phyloP scores from a whole-genome alignment of 2,888 invertebrate species.

The Linyphia triangularis region DNA sequence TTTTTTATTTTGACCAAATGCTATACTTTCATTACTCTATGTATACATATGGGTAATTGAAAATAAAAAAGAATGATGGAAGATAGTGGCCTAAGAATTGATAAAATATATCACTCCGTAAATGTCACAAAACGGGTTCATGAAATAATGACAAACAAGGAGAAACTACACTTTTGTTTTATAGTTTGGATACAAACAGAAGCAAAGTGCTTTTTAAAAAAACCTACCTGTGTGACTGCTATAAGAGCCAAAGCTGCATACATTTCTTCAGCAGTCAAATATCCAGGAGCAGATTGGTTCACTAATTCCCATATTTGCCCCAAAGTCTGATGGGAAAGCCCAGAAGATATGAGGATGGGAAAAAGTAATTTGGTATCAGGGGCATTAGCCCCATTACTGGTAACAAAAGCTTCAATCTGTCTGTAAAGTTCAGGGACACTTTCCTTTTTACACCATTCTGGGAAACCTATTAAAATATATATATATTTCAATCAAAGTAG shows the following conservation, averaged over 20 bases:
- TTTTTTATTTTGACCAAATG: too few species aligned
- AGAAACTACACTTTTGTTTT: neutral
- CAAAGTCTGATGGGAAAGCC: slow-evolving; percentile 80
- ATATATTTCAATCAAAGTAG: neutral
- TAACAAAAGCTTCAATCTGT: slow-evolving; percentile 51
- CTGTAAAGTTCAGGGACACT: slow-evolving; percentile 59
- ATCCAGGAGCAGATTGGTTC: slow-evolving; percentile 81
- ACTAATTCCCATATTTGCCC: slow-evolving; percentile 81
- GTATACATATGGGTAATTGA: too few species aligned
- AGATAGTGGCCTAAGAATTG: too few species aligned
- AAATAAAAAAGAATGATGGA: too few species aligned
- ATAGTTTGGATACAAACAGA: neutral
- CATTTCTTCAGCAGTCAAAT: slow-evolving; percentile 80
- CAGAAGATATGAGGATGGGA: slow-evolving; percentile 81
- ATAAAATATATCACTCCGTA: neutral
- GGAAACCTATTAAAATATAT: slow-evolving; percentile 60
- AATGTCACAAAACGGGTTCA: too few species aligned
- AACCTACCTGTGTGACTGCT: slow-evolving; percentile 81
- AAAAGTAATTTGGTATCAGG: slow-evolving; percentile 80
- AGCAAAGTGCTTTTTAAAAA: too few species aligned
- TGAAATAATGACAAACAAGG: too few species aligned
- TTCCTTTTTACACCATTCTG: slow-evolving; percentile 69
- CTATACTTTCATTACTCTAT: too few species aligned
- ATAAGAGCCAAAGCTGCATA: slow-evolving; percentile 81
- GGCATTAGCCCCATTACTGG: slow-evolving; percentile 56